Conservation (phyloP, 2,113 vertebrate species). For the Plestiodon gilberti region DNA sequence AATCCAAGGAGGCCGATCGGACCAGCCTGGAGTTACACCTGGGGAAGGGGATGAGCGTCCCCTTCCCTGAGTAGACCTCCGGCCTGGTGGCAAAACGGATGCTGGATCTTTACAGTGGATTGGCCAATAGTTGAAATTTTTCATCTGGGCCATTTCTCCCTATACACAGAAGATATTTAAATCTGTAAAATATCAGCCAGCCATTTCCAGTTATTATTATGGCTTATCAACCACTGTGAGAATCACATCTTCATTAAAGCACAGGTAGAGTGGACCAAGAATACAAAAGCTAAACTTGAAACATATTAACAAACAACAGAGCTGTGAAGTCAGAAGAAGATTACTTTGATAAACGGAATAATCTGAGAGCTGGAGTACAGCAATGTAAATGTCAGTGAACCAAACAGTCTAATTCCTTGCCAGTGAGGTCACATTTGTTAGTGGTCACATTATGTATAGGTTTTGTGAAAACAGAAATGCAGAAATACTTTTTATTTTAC, state of each 20-base stretch:
- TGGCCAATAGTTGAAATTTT: neutral
- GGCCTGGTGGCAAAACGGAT: too few relatives aligned
- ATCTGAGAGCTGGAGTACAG: conserved; percentile 52
- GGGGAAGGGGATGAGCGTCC: too few relatives aligned
- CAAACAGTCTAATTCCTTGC: conserved; percentile 64
- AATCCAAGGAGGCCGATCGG: too few relatives aligned
- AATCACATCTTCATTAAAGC: conserved; percentile 18
- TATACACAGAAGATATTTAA: neutral
- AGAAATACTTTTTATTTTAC: conserved; percentile 59
- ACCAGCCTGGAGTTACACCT: too few relatives aligned
- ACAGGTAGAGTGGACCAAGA: neutral
- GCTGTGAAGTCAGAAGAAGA: conserved; percentile 57
- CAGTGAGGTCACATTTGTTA: conserved; percentile 59
- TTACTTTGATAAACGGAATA: conserved; percentile 69
- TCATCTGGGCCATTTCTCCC: neutral
- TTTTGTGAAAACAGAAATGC: conserved; percentile 65
- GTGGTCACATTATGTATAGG: conserved; percentile 46
- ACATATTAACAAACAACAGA: conserved; percentile 50
- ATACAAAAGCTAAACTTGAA: conserved; percentile 44
- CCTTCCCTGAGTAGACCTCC: too few relatives aligned
- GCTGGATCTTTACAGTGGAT: too few relatives aligned
- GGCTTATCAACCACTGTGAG: neutral
- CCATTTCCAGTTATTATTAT: conserved; percentile 31
- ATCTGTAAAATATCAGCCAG: conserved; percentile 34
- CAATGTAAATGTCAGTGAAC: conserved; percentile 70